Conservation (phyloP, 2,888 invertebrate genomes). For the Elysia crispata region DNA sequence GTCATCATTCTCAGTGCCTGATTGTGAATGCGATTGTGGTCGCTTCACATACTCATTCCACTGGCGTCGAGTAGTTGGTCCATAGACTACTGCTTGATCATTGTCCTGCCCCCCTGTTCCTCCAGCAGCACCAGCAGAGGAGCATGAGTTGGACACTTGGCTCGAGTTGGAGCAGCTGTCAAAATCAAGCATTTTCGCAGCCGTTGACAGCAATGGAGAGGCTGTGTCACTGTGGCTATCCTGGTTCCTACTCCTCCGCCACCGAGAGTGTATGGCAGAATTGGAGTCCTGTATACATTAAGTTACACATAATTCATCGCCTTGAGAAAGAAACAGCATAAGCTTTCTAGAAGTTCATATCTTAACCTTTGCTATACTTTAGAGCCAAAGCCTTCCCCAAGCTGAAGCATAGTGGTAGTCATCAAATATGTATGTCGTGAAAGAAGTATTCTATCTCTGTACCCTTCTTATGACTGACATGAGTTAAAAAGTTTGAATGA, state of each 20-base stretch:
- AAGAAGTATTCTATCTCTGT: no score
- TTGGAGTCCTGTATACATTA: slow-evolving; percentile 44
- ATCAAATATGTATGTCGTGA: no score
- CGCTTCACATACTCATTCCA: slow-evolving; percentile 84
- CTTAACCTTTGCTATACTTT: no score
- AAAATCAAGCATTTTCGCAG: slow-evolving; percentile 69
- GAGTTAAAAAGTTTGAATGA: no score
- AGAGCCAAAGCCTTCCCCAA: no score
- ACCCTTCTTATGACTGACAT: no score
- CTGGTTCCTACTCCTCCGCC: slow-evolving; percentile 41
- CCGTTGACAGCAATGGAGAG: slow-evolving; percentile 47
- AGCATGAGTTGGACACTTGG: slow-evolving; percentile 51
- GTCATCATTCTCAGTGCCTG: slow-evolving; percentile 53
- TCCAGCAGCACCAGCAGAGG: not conserved
- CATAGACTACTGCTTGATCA: slow-evolving; percentile 76
- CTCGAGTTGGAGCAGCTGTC: slow-evolving; percentile 70
- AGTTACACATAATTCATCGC: not conserved
- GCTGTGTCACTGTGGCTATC: slow-evolving; percentile 29
- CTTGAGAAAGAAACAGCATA: no score
- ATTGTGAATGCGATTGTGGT: slow-evolving; percentile 54
- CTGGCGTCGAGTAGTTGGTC: slow-evolving; percentile 85
- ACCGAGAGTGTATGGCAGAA: slow-evolving; percentile 12
- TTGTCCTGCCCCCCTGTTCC: no score
- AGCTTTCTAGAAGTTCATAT: no score
- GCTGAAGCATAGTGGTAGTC: no score